Conservation (phyloP, 2,113 vertebrate species). For the Mesocricetus auratus region DNA sequence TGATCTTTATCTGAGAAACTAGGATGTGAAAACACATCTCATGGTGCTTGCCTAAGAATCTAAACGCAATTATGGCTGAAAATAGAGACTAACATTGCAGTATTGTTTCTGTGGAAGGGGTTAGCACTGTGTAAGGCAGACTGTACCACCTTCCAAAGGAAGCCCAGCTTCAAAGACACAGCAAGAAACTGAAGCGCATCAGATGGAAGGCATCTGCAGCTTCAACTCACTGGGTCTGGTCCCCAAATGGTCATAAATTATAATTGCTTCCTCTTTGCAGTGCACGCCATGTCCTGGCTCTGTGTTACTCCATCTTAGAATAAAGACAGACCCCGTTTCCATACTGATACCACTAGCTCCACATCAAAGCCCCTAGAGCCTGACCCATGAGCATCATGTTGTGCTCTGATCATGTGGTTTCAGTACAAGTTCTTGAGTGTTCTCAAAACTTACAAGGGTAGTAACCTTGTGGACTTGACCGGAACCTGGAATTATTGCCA, state of each 20-base stretch:
- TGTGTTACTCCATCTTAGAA: accelerated
- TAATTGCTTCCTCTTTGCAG: background rate
- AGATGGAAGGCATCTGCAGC: background rate
- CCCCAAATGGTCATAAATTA: background rate
- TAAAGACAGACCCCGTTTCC: accelerated
- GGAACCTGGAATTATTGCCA: background rate
- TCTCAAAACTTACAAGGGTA: background rate
- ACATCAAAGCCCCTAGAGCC: accelerated
- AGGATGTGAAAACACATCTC: accelerated
- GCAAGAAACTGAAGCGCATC: accelerated
- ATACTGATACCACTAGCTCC: accelerated
- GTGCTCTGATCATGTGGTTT: accelerated
- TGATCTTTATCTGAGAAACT: background rate
- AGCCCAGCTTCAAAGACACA: background rate
- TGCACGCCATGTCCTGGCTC: background rate
- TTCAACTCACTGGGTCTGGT: accelerated
- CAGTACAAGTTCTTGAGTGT: background rate
- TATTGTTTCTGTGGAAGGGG: accelerated
- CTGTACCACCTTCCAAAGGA: background rate
- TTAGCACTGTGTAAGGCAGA: background rate
- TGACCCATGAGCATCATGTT: accelerated
- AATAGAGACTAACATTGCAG: accelerated
- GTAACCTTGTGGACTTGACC: no score
- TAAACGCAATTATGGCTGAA: no score
- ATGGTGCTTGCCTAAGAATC: accelerated